Percentiles rank a stretch among this genome's conserved stretches.
Conservation (phyloP, 2,797 vertebrate species). For the Gastrophryne carolinensis region DNA sequence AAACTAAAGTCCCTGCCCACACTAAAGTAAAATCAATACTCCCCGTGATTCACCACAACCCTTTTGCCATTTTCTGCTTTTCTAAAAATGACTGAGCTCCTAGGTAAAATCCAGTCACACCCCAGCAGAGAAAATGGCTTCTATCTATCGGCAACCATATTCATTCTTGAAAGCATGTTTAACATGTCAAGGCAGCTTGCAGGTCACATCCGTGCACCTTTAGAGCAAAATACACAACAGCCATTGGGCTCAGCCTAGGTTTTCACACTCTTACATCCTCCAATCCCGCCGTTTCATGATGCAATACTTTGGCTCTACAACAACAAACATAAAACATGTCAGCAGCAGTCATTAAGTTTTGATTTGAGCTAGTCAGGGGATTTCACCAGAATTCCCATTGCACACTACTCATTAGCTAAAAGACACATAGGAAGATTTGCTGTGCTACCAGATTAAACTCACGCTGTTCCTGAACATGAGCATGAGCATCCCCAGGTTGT, state of each 20-base stretch:
- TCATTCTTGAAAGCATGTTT: no score
- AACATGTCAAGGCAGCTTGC: no score
- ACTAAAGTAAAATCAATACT: no score
- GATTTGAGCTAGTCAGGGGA: conserved; percentile 33
- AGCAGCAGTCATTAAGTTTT: conserved; percentile 28
- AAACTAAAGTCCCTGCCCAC: no score
- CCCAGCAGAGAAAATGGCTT: no score
- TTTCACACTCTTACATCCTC: background rate
- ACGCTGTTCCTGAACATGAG: background rate
- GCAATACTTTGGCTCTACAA: conserved; percentile 24
- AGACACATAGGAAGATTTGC: conserved; percentile 35
- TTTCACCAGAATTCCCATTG: conserved; percentile 18
- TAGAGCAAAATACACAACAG: no score
- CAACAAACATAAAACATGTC: conserved; percentile 32
- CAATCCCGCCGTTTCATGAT: conserved; percentile 13
- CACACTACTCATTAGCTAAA: conserved; percentile 37
- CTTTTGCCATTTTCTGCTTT: no score
- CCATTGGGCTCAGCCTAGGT: background rate
- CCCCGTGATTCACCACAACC: no score
- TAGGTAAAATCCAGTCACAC: no score
- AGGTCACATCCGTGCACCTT: no score
- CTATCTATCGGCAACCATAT: no score
- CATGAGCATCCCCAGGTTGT: background rate
- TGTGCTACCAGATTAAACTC: conserved; percentile 18
- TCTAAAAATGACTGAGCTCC: no score